Evolutionary conservation across 2,113 vertebrate genomes (phyloP).

Genomic region (Malurus elegans): DNA sequence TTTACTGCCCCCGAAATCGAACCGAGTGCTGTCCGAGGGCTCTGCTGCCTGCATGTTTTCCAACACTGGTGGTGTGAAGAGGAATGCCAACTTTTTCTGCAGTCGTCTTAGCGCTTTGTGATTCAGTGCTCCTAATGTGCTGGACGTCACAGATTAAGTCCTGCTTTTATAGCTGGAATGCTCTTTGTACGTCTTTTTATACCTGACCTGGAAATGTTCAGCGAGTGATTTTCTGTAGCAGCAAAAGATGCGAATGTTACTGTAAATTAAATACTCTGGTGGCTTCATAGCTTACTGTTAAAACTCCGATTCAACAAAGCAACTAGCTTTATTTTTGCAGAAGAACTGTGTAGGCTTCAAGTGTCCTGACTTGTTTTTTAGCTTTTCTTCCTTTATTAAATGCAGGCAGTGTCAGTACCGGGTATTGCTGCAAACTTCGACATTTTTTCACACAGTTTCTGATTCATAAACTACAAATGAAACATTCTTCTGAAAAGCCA

Average conservation of each 20-base stretch:
- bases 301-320: not conserved
- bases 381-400: not conserved
- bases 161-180: not conserved
- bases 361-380: not conserved
- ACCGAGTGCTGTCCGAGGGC: accelerated
- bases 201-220: too few species aligned
- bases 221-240: not conserved
- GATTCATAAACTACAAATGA: not conserved
- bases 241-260: not conserved
- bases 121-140: not conserved
- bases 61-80: accelerated
- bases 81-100: not conserved
- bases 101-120: not conserved
- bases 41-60: not conserved
- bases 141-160: not conserved
- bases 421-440: accelerated
- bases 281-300: not conserved
- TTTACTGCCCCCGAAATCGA: too few species aligned
- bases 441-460: not conserved
- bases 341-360: accelerated
- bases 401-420: too few species aligned
- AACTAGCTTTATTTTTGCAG: not conserved
- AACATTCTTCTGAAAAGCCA: not conserved
- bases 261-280: not conserved
- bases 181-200: not conserved